A percentile compares a stretch with the other conserved stretches of the same genome.
Evolutionary conservation across 2,113 vertebrate species (phyloP).

Genomic region (Rhodinocichla rosea): DNA sequence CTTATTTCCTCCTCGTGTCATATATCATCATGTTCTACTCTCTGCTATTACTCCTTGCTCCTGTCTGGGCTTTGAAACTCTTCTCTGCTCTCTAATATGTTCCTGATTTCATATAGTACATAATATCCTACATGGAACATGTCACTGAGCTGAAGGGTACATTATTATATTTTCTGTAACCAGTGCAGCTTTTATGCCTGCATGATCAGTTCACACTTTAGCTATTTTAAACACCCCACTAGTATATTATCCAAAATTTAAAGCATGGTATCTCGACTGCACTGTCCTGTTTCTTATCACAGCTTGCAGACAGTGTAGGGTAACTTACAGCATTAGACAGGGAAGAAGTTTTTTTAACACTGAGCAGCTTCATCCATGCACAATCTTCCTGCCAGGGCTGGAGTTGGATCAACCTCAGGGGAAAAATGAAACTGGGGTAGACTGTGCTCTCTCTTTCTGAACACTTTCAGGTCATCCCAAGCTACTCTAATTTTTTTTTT

Average conservation of each 20-base stretch:
- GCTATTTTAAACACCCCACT: not conserved
- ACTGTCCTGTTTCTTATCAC: not conserved
- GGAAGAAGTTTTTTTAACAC: not conserved
- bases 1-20: slow-evolving; percentile 12
- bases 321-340: not conserved
- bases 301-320: not conserved
- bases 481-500: not conserved
- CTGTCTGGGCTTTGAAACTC: not conserved
- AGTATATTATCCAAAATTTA: slow-evolving; percentile 9
- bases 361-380: not conserved
- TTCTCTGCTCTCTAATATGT: not conserved
- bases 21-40: not conserved
- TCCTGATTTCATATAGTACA: not conserved
- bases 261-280: not conserved
- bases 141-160: not conserved
- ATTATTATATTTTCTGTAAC: slow-evolving; percentile 1
- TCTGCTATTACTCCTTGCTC: not conserved
- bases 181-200: not conserved
- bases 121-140: not conserved
- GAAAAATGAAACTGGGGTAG: not conserved
- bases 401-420: not conserved
- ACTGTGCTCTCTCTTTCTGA: not conserved
- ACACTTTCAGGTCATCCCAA: not conserved
- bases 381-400: not conserved
- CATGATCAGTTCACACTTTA: not conserved